Conservation (phyloP, 2,888 invertebrate genomes). For the Xestoiulus laeticollis region DNA sequence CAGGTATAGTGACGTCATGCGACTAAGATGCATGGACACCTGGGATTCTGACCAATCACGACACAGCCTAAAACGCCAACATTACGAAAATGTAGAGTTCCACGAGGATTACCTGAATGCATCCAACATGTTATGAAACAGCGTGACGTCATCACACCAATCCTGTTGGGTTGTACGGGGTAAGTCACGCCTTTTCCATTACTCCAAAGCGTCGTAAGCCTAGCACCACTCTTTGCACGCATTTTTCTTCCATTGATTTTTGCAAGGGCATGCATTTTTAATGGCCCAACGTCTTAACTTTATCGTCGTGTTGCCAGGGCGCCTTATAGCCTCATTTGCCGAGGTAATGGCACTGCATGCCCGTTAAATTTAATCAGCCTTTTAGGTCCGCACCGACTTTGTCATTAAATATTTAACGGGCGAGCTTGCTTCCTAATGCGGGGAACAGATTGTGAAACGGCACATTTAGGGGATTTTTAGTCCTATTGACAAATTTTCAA, state of each 20-base stretch:
- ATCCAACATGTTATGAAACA: not conserved
- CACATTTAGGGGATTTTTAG: conserved; percentile 26
- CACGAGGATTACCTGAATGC: too few species aligned
- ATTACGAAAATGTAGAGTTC: too few species aligned
- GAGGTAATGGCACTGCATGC: conserved; percentile 26
- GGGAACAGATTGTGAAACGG: conserved; percentile 17
- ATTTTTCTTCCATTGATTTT: conserved; percentile 16
- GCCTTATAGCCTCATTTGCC: conserved; percentile 5
- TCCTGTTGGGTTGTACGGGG: not conserved
- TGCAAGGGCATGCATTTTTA: not conserved
- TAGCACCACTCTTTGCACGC: not conserved
- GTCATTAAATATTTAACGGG: not conserved
- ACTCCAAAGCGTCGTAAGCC: not conserved
- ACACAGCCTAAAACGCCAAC: too few species aligned
- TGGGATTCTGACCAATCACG: too few species aligned
- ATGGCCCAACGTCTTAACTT: conserved; percentile 11
- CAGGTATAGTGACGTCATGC: too few species aligned
- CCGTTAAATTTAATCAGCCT: conserved; percentile 17
- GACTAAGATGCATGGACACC: too few species aligned
- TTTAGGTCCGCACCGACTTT: not conserved
- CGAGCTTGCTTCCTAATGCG: conserved; percentile 16
- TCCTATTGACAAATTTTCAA: conserved; percentile 26
- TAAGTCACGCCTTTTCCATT: not conserved
- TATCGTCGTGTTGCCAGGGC: conserved; percentile 11
- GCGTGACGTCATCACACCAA: not conserved